Conservation (phyloP, 2,113 vertebrate species). For the Hypanus sabinus region DNA sequence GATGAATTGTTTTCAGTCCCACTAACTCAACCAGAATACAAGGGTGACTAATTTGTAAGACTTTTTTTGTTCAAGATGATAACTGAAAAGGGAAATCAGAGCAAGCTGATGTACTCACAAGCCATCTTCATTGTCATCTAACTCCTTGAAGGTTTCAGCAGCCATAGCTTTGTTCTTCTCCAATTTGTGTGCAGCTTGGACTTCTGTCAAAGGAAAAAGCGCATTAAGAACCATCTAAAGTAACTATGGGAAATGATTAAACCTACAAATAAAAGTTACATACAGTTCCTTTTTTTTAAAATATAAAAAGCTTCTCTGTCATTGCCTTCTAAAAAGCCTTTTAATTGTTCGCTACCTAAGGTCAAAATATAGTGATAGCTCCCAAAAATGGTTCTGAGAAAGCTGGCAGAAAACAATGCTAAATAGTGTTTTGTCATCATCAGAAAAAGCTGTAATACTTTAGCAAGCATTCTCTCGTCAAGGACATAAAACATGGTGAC, state of each 20-base stretch:
- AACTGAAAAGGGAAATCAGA: neutral
- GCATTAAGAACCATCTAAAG: neutral
- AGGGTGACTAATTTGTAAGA: neutral
- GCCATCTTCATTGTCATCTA: conserved; percentile 72
- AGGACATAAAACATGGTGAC: neutral
- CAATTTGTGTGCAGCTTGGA: conserved; percentile 57
- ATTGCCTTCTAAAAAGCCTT: neutral
- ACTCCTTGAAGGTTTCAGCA: conserved; percentile 65
- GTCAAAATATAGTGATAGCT: neutral
- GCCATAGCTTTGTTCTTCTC: conserved; percentile 64
- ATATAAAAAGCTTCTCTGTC: neutral
- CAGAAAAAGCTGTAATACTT: neutral
- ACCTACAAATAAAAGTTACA: neutral
- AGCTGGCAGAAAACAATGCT: neutral
- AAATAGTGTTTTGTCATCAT: neutral
- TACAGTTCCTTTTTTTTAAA: neutral
- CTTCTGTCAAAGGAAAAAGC: conserved; percentile 57
- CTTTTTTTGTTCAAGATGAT: neutral
- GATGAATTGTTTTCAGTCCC: neutral
- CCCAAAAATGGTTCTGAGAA: neutral
- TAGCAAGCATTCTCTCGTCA: neutral
- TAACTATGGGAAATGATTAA: neutral
- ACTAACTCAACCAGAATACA: neutral
- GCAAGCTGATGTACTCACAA: conserved; percentile 57
- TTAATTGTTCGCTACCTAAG: neutral